Percentiles rank a stretch among this genome's conserved stretches.
Evolutionary conservation across 2,888 invertebrate species (phyloP).

Genomic region (Priocnemis perturbator): DNA sequence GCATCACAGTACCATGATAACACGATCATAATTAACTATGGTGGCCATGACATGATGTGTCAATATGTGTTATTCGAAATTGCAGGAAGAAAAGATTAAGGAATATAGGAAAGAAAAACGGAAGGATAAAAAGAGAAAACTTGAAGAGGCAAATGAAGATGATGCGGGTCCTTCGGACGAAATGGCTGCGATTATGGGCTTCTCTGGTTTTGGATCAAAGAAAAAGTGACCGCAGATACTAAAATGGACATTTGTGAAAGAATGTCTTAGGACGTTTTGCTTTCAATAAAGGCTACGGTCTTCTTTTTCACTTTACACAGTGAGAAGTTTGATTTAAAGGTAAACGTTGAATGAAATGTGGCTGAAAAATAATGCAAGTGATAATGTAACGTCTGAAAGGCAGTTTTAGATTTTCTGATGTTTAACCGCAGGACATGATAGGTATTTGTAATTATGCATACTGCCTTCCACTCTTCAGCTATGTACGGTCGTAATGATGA

Average conservation of each 20-base stretch:
- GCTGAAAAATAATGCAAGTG: too few relatives aligned
- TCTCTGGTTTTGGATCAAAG: slow-evolving; percentile 92
- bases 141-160: slow-evolving; percentile 81
- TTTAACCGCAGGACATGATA: too few relatives aligned
- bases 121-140: slow-evolving; percentile 91
- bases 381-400: too few relatives aligned
- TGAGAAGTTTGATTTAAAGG: too few relatives aligned
- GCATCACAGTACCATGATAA: too few relatives aligned
- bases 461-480: too few relatives aligned
- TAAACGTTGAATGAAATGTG: neutral
- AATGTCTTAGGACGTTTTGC: slow-evolving; percentile 24
- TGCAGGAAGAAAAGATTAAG: slow-evolving; percentile 91
- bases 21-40: too few relatives aligned
- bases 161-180: slow-evolving; percentile 75
- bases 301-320: neutral
- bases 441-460: too few relatives aligned
- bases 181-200: slow-evolving; percentile 95
- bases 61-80: slow-evolving; percentile 21
- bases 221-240: slow-evolving; percentile 80
- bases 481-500: slow-evolving; percentile 9
- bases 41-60: neutral
- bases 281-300: slow-evolving; percentile 6
- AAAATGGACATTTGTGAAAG: slow-evolving; percentile 18
- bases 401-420: too few relatives aligned
- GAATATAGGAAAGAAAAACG: slow-evolving; percentile 91